phyloP scores from a whole-genome alignment of 2,888 invertebrate species.

The Agonopterix arenella region DNA sequence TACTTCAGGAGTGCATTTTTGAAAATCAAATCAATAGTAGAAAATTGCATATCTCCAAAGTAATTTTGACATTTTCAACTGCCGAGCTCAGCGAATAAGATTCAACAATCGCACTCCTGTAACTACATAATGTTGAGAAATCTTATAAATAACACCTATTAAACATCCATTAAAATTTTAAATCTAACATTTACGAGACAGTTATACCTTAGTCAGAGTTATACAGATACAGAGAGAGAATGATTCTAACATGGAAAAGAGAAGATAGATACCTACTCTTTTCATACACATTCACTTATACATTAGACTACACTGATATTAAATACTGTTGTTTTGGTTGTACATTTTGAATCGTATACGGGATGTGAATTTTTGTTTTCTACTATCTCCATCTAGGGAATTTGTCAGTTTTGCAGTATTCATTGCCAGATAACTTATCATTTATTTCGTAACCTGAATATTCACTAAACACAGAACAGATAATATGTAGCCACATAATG shows the following conservation, averaged over 20 bases:
- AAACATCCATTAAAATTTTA: too few species aligned
- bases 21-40: too few species aligned
- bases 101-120: too few species aligned
- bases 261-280: neutral
- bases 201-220: neutral
- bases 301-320: slow-evolving; percentile 14
- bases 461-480: slow-evolving; percentile 28
- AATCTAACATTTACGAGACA: too few species aligned
- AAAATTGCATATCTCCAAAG: too few species aligned
- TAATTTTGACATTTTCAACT: too few species aligned
- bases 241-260: neutral
- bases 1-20: too few species aligned
- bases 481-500: slow-evolving; percentile 23
- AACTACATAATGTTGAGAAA: too few species aligned
- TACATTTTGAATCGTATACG: slow-evolving; percentile 23
- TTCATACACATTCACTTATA: slow-evolving; percentile 11
- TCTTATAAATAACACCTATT: too few species aligned
- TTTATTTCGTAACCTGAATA: neutral
- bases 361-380: slow-evolving; percentile 2
- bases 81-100: too few species aligned
- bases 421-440: too few species aligned
- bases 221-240: neutral
- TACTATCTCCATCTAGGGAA: slow-evolving; percentile 9
- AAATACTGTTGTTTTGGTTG: slow-evolving; percentile 22
- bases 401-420: slow-evolving; percentile 19